Evolutionary conservation across 2,113 vertebrate species (phyloP).

Genomic region (Glaucomys volans): DNA sequence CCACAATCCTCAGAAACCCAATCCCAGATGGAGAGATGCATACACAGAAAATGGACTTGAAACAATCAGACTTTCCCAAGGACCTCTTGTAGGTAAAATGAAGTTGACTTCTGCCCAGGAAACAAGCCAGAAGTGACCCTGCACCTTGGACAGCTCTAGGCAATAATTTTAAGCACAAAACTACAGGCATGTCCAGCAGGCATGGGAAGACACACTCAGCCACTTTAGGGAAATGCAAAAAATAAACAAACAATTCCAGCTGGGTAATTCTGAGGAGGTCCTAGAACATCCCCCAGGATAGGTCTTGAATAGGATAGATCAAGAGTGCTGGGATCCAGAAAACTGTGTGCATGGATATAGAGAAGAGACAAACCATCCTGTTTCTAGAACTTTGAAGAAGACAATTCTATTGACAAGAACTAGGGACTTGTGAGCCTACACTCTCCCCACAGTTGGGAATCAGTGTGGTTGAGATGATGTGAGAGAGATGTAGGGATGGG

Average conservation of each 20-base stretch:
- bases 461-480: too few species aligned
- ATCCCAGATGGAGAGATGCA: rapidly evolving
- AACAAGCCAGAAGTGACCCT: rapidly evolving
- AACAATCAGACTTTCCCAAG: background rate
- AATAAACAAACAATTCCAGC: background rate
- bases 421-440: too few species aligned
- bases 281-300: background rate
- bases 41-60: background rate
- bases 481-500: too few species aligned
- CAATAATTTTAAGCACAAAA: background rate
- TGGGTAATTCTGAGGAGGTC: background rate
- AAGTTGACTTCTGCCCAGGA: background rate
- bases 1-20: background rate
- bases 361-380: too few species aligned
- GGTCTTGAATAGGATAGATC: background rate
- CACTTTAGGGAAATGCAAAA: background rate
- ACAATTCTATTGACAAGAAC: too few species aligned
- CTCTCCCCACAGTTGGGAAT: too few species aligned
- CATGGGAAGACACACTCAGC: background rate
- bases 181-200: background rate
- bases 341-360: background rate
- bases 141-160: too few species aligned
- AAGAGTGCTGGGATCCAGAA: background rate
- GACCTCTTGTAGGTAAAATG: background rate
- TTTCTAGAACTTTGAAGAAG: background rate